Conservation (phyloP, 2,113 vertebrate genomes). For the Leptosomus discolor region DNA sequence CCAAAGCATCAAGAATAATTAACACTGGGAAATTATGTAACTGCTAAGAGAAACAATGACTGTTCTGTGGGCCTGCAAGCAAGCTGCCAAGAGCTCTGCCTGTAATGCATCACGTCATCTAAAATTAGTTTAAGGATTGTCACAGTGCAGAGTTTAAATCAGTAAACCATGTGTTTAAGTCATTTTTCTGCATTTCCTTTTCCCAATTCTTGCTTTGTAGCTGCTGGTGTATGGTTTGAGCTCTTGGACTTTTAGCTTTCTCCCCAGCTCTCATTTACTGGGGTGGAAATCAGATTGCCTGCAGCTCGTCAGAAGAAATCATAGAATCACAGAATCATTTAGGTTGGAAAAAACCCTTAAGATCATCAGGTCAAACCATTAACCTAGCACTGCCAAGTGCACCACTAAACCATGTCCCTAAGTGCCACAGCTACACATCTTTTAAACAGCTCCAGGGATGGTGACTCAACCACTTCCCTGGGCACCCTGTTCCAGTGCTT, state of each 20-base stretch:
- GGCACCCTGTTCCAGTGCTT: no score
- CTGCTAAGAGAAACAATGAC: background rate
- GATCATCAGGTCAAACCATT: no score
- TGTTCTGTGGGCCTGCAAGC: slow-evolving; percentile 15
- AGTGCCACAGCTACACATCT: no score
- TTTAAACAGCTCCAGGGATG: no score
- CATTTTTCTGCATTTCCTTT: background rate
- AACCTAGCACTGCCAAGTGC: no score
- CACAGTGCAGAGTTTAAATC: background rate
- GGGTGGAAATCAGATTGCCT: background rate
- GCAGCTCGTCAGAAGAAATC: background rate
- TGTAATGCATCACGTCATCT: background rate
- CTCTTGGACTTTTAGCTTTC: background rate
- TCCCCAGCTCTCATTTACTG: background rate
- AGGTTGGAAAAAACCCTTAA: no score
- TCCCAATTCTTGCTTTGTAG: background rate
- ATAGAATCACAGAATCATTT: no score
- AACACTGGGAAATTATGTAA: slow-evolving; percentile 13
- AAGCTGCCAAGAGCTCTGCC: background rate
- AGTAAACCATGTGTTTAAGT: background rate
- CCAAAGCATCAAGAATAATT: background rate
- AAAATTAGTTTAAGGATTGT: background rate
- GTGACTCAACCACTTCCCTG: no score
- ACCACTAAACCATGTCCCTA: no score
- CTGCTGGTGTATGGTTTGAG: fast-evolving